These are phyloP conservation scores for Archips crataeganus DNA, from an alignment of 2,888 invertebrate genomes.

Conservation along the genomic window DNA sequence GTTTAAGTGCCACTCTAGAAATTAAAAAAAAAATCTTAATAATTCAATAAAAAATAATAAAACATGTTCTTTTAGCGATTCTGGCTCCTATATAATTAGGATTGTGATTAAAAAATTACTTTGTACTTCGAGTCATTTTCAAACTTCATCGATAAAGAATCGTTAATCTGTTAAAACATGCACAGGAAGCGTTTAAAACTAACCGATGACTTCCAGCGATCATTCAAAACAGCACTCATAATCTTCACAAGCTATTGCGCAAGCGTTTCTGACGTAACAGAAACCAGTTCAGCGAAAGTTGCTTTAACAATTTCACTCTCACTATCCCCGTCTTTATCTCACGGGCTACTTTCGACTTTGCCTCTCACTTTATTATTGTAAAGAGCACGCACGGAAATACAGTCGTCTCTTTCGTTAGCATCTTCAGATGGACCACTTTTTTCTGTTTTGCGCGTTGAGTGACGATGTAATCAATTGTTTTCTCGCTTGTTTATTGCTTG, in stretches of 20 bases:
- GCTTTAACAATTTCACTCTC: constrained; percentile 81
- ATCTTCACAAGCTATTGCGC: constrained; percentile 70
- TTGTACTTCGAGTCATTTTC: background rate
- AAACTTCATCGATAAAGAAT: background rate
- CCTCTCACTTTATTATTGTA: constrained; percentile 48
- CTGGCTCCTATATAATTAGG: no score
- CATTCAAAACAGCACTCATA: constrained; percentile 81
- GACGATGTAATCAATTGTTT: constrained; percentile 77
- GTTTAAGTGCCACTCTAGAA: no score
- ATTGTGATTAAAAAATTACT: no score
- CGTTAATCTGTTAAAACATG: constrained; percentile 44
- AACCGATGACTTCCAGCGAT: constrained; percentile 75
- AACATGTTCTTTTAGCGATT: no score
- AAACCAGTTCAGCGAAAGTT: constrained; percentile 84
- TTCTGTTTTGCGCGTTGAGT: constrained; percentile 74
- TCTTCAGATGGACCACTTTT: constrained; percentile 75
- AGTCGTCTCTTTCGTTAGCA: constrained; percentile 64
- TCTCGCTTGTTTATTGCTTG: constrained; percentile 59
- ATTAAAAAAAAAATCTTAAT: no score
- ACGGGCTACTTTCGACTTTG: constrained; percentile 52
- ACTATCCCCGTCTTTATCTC: constrained; percentile 60
- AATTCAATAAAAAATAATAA: no score
- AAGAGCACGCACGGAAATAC: constrained; percentile 34
- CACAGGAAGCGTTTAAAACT: constrained; percentile 68
- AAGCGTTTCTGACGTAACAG: constrained; percentile 78